Conservation (phyloP, 2,797 vertebrate genomes). For the Pseudochromis fuscus region DNA sequence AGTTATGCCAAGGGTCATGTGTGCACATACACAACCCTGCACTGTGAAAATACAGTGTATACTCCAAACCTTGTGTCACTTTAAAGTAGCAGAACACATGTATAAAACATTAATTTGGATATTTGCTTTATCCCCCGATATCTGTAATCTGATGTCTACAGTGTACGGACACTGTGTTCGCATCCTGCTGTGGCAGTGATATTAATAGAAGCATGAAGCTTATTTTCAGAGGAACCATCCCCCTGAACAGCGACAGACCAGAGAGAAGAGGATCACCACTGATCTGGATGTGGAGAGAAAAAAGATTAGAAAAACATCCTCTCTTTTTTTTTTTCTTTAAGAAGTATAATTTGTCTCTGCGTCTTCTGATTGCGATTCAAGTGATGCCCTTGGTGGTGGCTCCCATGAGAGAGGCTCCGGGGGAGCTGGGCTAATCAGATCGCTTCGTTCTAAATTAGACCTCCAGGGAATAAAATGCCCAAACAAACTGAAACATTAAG, state of each 20-base stretch:
- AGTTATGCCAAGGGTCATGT: neutral
- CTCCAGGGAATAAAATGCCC: slow-evolving; percentile 74
- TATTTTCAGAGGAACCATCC: slow-evolving; percentile 38
- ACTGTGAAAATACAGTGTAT: neutral
- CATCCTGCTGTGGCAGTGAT: slow-evolving; percentile 17
- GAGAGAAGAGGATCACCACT: slow-evolving; percentile 28
- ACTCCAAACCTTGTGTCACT: too few species aligned
- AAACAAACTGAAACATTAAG: slow-evolving; percentile 78
- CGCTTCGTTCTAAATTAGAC: slow-evolving; percentile 78
- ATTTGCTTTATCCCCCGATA: too few species aligned
- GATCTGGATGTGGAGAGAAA: slow-evolving; percentile 50
- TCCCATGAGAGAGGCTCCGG: slow-evolving; percentile 69
- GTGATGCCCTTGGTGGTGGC: slow-evolving; percentile 65
- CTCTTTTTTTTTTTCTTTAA: slow-evolving; percentile 38
- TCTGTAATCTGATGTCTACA: too few species aligned
- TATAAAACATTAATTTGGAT: neutral
- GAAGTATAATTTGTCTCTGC: slow-evolving; percentile 67
- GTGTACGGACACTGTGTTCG: neutral
- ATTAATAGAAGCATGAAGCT: slow-evolving; percentile 11
- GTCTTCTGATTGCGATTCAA: slow-evolving; percentile 73
- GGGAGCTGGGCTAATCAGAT: slow-evolving; percentile 78
- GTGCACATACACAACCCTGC: neutral
- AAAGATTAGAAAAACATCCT: slow-evolving; percentile 55
- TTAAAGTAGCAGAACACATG: neutral
- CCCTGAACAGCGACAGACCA: slow-evolving; percentile 33